Evolutionary conservation across 1,140 invertebrate species (phyloP).

Genomic region (Polypedilum pembai): DNA sequence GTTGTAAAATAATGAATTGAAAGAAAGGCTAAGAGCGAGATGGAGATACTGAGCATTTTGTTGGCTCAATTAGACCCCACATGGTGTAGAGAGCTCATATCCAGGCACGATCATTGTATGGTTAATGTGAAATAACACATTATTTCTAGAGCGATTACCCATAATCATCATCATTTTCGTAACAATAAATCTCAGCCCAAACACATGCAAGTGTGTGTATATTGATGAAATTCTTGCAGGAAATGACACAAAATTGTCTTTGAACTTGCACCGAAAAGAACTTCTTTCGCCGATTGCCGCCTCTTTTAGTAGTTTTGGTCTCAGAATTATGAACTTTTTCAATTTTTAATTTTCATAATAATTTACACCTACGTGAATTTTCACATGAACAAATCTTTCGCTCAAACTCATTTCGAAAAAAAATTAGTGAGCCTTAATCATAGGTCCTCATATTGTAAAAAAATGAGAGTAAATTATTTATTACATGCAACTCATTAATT

Average conservation of each 20-base stretch:
- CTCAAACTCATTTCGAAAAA: too few species aligned
- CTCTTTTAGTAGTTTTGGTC: background rate
- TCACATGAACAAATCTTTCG: conserved; percentile 9
- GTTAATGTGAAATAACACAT: conserved; percentile 23
- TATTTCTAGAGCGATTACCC: conserved; percentile 11
- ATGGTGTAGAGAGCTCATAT: background rate
- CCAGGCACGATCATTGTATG: background rate
- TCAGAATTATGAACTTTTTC: too few species aligned
- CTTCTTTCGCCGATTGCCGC: background rate
- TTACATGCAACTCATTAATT: background rate
- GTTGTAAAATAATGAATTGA: background rate
- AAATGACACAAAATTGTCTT: conserved; percentile 27
- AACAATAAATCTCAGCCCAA: background rate
- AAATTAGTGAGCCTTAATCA: background rate
- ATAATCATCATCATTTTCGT: conserved; percentile 22
- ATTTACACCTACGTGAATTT: background rate
- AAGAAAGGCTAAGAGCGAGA: background rate
- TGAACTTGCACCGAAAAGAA: background rate
- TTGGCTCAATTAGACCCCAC: conserved; percentile 22
- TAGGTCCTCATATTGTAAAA: background rate
- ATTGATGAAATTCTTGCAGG: background rate
- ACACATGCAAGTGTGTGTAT: background rate
- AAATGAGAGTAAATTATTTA: background rate
- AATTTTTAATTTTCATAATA: background rate
- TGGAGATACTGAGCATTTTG: background rate